Evolutionary conservation across 2,888 invertebrate species (phyloP), one percentile per base, ranked within the genome.

Genomic region (Thereva nobilitata): DNA sequence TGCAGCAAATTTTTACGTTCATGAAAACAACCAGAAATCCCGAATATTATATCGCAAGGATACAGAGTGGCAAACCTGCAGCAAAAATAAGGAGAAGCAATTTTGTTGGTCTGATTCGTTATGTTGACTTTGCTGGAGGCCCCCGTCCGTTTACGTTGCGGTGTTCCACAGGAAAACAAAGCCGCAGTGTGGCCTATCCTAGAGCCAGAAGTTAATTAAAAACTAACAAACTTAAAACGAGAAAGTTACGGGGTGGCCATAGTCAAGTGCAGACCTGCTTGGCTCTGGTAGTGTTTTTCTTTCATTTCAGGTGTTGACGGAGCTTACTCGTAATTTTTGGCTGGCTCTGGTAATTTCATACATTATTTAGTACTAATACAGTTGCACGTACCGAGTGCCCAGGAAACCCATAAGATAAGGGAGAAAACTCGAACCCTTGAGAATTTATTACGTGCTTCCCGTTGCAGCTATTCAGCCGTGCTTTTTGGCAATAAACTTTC

Each of bases 151-250:
- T 23, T 23, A 23, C 23, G 23, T 47, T 47, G 12, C 47, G 47
- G 47, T 7, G 4, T n/a, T 6, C 53, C 53, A 12, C 53, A 64
- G 35, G 38, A 44, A 52, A 53, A 63, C 52, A 63, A 52, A 41
- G 41, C n/a, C 75, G 74, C 75, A 77, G 78, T 76, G 76, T 78
- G 78, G 74, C 77, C 75, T 75, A 75, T 75, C 79, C 79, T 76
- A 75, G 73, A 79, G 80, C 78, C 76, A 78, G 77, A 79, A 79
- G 80, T 79, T 79, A 79, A 79, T 79, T 79, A 79, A 79, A 79
- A 79, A 79, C 79, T 78, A 79, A 79, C 80, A 79, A 79, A 78
- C 78, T 77, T 72, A 70, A 72, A 71, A 72, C 65, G 71, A 67
- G 67, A 67, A 71, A 70, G 69, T 70, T 52, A 59, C 38, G 12